Base-by-base conservation (phyloP, 2,797 vertebrate species). In the Margarornis squamiger region DNA sequence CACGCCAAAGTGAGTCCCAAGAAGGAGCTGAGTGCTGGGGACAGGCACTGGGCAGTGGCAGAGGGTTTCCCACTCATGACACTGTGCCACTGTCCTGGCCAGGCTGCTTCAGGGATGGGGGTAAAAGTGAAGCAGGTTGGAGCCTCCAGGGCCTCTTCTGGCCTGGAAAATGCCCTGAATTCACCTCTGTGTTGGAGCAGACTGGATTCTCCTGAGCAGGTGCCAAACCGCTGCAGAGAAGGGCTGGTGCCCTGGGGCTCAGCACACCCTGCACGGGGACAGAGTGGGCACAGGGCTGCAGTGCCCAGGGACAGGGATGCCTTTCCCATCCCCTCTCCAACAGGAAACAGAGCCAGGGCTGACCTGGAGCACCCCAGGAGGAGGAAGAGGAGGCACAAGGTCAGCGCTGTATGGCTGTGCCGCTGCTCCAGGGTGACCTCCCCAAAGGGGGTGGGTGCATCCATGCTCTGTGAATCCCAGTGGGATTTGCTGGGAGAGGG, bases 401-500 rank as follows among this genome's bases (percentile, higher is more conserved):
- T 7, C 12, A 24, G 75, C 0, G 0, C 54, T 18, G 14, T 4
- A 3, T 0, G 0, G 29, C 30, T 46, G 46, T 68, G 52, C 23
- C 6, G n/a, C 38, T 51, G 30, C 7, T n/a, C 2, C 39, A 7
- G 43, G 17, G 51, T 20, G 63, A 23, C 12, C n/a, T 24, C 72
- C 49, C 23, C 32, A 17, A 9, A 7, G 3, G 1, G 41, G 18
- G 9, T 38, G 43, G 65, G 48, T 0, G 1, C 55, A 30, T 38
- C 63, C 4, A 0, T 8, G n/a, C 16, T 16, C 41, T 1, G 2
- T 17, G 39, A 24, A 16, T 15, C 36, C 62, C 3, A 0, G 5
- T 24, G 62, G 82, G 77, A 20, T 51, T 51, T 61, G 27, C 46
- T 61, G 72, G 49, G 20, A 63, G 22, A 30, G 45, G 58, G 18